Evolutionary conservation across 2,888 invertebrate genomes (phyloP), one percentile per base, ranked within the genome.

Genomic region (Hydroisotoma schaefferi): DNA sequence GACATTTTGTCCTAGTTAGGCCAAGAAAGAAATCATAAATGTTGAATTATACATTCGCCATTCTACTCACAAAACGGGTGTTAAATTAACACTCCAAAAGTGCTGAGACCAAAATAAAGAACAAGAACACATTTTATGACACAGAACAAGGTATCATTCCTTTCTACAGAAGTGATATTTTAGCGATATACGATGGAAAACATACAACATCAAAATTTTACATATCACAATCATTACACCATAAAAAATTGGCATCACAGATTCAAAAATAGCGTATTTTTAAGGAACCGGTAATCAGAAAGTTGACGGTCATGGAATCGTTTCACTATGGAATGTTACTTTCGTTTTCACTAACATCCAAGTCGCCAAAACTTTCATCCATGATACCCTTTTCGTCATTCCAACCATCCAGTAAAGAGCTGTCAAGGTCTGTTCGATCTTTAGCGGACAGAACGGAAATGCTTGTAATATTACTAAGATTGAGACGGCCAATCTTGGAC

Each of bases 361-460:
- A 46, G 33, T 56, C 55, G 18, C 44, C 23, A 18, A 51, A 54
- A 22, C 60, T 60, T 5, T 46, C 55, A 22, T 60, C 63, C 63
- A 63, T 63, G 8, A 63, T 60, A 22, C 60, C 63, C 25, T 63
- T 63, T 2, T 52, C 27, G 27, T 33, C 55, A 15, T 53, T 55
- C 44, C 57, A 57, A 22, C 60, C 60, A 1, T 63, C 57, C 10
- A 53, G 23, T 0, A 60, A 25, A 2, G 59, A 63, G 15, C 29
- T 40, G 23, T 56, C 46, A 33, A 15, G 8, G 15, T 33, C 33
- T 33, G 33, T 10, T 33, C n/a, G n/a, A n/a, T n/a, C n/a, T n/a
- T n/a, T n/a, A n/a, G n/a, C n/a, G n/a, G n/a, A n/a, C n/a, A n/a
- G n/a, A n/a, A n/a, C n/a, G n/a, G n/a, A n/a, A n/a, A n/a, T n/a